phyloP scores from a whole-genome alignment of 2,888 invertebrate species.

The Polymixis flavicincta region DNA sequence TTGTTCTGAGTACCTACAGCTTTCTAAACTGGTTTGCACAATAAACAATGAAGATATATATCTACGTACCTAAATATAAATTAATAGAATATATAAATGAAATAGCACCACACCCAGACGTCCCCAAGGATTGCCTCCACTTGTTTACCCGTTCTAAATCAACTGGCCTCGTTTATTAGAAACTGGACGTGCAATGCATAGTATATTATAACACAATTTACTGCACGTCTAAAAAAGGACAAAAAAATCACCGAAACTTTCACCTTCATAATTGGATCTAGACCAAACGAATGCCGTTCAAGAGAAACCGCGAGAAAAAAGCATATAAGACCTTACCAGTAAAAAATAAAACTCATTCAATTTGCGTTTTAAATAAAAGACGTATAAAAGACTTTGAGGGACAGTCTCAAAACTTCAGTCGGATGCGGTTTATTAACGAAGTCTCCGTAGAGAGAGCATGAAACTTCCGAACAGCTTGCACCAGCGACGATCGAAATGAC shows the following conservation, averaged over 20 bases:
- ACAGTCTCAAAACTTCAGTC: conserved; percentile 57
- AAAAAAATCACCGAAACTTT: conserved; percentile 32
- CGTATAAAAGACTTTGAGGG: conserved; percentile 29
- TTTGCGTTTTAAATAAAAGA: conserved; percentile 42
- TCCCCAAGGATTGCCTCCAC: conserved; percentile 1
- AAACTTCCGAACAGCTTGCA: conserved; percentile 67
- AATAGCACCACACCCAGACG: conserved; percentile 3
- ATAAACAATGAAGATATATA: background rate
- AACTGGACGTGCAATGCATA: conserved; percentile 47
- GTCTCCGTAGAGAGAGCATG: conserved; percentile 59
- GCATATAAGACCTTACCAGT: background rate
- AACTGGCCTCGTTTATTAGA: conserved; percentile 62
- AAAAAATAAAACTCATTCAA: conserved; percentile 36
- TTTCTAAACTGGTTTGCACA: background rate
- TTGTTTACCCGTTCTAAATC: conserved; percentile 30
- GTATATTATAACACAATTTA: conserved; percentile 21
- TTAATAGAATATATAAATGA: conserved; percentile 21
- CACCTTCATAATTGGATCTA: conserved; percentile 37
- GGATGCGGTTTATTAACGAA: conserved; percentile 69
- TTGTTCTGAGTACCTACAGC: background rate
- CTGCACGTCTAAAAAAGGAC: conserved; percentile 6
- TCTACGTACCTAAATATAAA: background rate
- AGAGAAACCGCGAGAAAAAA: conserved; percentile 42
- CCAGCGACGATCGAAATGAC: conserved; percentile 66
- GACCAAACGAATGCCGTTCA: conserved; percentile 26